Conservation (phyloP, 2,113 vertebrate species). For the Noturus placidus region DNA sequence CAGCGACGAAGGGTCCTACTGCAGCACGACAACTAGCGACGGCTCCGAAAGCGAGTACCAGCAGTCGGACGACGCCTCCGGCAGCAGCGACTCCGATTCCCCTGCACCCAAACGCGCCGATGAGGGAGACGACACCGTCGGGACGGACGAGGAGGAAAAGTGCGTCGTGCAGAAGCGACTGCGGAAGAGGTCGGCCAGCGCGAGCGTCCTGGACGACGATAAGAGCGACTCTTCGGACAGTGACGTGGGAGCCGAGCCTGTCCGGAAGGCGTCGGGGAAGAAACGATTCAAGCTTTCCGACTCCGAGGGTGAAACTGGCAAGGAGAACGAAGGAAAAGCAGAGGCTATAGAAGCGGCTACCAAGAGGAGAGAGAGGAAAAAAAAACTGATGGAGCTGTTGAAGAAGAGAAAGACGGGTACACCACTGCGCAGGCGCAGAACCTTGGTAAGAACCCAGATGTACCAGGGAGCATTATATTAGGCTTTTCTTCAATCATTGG, state of each 20-base stretch:
- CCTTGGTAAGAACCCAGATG: constrained; percentile 3
- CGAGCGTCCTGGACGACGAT: constrained; percentile 20
- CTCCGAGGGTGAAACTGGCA: constrained; percentile 45
- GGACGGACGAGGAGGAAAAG: constrained; percentile 45
- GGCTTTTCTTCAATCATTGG: not conserved
- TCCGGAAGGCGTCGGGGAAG: constrained; percentile 36
- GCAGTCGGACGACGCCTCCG: constrained; percentile 25
- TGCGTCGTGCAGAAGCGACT: not conserved
- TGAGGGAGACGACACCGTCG: constrained; percentile 18
- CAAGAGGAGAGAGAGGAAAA: constrained; percentile 42
- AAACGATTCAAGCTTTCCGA: constrained; percentile 46
- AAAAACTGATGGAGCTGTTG: constrained; percentile 50
- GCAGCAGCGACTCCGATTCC: not conserved
- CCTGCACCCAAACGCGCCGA: not conserved
- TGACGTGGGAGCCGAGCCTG: constrained; percentile 46
- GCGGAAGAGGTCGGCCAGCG: constrained; percentile 27
- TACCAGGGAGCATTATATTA: not conserved
- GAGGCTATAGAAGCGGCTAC: constrained; percentile 34
- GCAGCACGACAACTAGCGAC: constrained; percentile 45
- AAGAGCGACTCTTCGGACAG: constrained; percentile 48
- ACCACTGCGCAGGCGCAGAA: constrained; percentile 45
- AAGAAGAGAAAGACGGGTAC: constrained; percentile 41
- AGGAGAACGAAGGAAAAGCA: not conserved
- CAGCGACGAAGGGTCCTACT: constrained; percentile 54
- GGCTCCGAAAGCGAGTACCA: constrained; percentile 47